These are phyloP conservation scores for Atlantisia rogersi DNA, from an alignment of 2,113 vertebrate species.

Conservation along the genomic window DNA sequence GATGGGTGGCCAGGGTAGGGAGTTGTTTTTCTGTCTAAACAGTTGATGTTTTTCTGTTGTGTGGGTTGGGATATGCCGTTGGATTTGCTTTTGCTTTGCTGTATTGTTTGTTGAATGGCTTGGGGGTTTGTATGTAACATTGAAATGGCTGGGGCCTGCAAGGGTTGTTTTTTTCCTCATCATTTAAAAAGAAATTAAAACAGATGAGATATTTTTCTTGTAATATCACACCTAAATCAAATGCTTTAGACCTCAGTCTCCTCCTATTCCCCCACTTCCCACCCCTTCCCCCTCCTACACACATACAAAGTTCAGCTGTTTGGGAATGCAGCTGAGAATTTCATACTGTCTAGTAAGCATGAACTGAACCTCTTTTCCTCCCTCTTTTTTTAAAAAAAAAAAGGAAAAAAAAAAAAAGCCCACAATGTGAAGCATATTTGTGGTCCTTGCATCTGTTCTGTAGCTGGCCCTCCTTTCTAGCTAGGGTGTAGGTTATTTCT, in stretches of 20 bases:
- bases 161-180: neutral
- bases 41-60: slow-evolving; percentile 37
- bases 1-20: neutral
- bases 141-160: neutral
- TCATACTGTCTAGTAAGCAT: neutral
- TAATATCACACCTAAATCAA: slow-evolving; percentile 46
- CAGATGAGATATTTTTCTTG: neutral
- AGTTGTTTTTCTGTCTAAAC: slow-evolving; percentile 22
- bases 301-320: slow-evolving; percentile 19
- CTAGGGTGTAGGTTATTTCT: neutral
- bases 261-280: neutral
- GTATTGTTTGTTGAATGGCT: slow-evolving; percentile 28
- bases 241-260: neutral
- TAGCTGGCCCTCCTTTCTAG: neutral
- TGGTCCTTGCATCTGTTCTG: neutral
- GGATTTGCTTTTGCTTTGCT: slow-evolving; percentile 42
- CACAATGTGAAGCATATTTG: neutral
- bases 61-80: slow-evolving; percentile 36
- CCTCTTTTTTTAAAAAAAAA: neutral
- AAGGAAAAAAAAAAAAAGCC: neutral
- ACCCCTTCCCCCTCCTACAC: neutral
- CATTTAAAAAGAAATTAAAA: slow-evolving; percentile 38
- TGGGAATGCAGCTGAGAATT: slow-evolving; percentile 31
- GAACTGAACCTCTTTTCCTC: neutral
- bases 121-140: neutral